Conservation (phyloP, 2,113 vertebrate genomes). For the Leucoraja erinaceus region DNA sequence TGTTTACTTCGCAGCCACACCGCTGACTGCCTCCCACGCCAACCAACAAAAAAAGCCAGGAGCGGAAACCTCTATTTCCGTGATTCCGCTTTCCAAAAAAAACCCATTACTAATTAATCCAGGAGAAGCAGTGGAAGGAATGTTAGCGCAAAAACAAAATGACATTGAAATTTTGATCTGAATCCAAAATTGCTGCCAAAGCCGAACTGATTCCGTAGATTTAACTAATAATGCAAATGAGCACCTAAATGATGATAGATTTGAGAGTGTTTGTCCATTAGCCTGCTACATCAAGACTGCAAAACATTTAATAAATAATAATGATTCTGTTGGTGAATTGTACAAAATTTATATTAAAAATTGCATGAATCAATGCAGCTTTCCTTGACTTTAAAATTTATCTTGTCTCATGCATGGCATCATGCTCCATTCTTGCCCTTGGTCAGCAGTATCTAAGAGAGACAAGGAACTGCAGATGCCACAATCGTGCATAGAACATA, state of each 20-base stretch:
- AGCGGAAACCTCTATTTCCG: background rate
- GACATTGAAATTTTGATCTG: conserved; percentile 28
- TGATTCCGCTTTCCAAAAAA: background rate
- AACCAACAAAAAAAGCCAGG: background rate
- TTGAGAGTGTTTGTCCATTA: background rate
- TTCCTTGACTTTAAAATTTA: background rate
- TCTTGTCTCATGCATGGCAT: background rate
- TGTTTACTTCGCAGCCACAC: conserved; percentile 34
- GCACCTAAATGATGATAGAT: conserved; percentile 14
- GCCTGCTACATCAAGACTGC: background rate
- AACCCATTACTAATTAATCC: conserved; percentile 13
- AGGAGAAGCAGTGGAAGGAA: background rate
- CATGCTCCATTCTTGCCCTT: background rate
- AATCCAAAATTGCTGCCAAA: conserved; percentile 19
- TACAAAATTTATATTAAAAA: background rate
- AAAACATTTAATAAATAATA: background rate
- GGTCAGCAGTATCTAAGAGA: too few species aligned
- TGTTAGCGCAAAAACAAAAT: conserved; percentile 24
- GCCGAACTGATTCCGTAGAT: background rate
- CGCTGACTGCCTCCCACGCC: conserved; percentile 24
- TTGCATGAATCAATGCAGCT: background rate
- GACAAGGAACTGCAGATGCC: too few species aligned
- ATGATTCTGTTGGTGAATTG: background rate
- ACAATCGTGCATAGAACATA: too few species aligned
- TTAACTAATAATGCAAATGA: conserved; percentile 15